A percentile compares a stretch with the other conserved stretches of the same genome.
phyloP scores from a whole-genome alignment of 2,888 invertebrate species.

The Ashinkailepas kermadecensis region DNA sequence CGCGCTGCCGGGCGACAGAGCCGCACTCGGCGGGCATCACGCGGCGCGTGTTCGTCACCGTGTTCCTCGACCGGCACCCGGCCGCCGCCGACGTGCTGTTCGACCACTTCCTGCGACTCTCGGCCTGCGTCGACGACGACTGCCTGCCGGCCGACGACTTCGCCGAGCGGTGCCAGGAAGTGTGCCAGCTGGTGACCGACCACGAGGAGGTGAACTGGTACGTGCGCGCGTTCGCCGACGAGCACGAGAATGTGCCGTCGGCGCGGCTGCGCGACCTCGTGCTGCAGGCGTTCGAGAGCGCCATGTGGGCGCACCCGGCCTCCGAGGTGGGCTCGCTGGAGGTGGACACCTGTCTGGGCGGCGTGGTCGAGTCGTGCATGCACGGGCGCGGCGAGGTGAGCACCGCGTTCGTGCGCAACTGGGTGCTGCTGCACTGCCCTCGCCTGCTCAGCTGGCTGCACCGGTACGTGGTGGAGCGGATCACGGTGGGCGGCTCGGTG shows the following conservation, averaged over 20 bases:
- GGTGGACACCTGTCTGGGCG: neutral
- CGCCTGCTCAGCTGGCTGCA: conserved; percentile 68
- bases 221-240: conserved; percentile 32
- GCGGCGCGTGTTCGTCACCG: neutral
- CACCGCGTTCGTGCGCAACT: conserved; percentile 67
- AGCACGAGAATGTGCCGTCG: neutral
- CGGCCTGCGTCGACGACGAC: neutral
- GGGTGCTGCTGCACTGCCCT: conserved; percentile 71
- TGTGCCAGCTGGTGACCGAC: conserved; percentile 46
- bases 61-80: conserved; percentile 24
- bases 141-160: conserved; percentile 50
- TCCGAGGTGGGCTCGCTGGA: neutral
- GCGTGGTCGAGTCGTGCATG: conserved; percentile 44
- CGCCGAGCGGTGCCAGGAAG: conserved; percentile 63
- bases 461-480: conserved; percentile 55
- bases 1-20: neutral
- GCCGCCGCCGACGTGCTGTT: conserved; percentile 30
- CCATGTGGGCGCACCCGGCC: conserved; percentile 19
- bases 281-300: conserved; percentile 36
- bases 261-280: conserved; percentile 29
- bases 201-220: conserved; percentile 41
- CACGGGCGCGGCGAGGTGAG: conserved; percentile 67
- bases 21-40: neutral
- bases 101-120: conserved; percentile 13
- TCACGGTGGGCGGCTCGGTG: conserved; percentile 50